Percentiles rank a stretch among this genome's conserved stretches.
These are phyloP conservation scores for Clanis bilineata DNA, from an alignment of 2,888 invertebrate species.

Conservation along the genomic window DNA sequence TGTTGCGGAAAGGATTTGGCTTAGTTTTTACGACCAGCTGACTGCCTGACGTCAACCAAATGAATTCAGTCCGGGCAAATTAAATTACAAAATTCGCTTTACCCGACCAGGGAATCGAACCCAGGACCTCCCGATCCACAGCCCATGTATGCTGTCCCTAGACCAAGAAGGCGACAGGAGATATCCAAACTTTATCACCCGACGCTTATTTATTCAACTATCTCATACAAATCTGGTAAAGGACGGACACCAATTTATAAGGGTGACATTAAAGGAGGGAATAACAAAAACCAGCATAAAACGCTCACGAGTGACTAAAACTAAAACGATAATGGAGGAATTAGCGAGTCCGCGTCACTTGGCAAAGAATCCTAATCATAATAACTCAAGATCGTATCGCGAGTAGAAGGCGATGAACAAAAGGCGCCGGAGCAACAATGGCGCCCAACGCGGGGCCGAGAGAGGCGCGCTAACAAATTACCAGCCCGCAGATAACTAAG, in stretches of 20 bases:
- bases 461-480: constrained; percentile 78
- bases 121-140: too few species aligned
- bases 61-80: too few species aligned
- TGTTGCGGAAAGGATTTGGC: too few species aligned
- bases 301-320: constrained; percentile 51
- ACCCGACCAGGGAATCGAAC: too few species aligned
- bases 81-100: too few species aligned
- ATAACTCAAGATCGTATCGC: constrained; percentile 81
- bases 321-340: constrained; percentile 73
- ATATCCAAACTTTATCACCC: too few species aligned
- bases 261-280: constrained; percentile 25
- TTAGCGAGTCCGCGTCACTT: constrained; percentile 76
- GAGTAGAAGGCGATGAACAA: constrained; percentile 76
- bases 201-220: background rate
- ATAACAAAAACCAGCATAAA: constrained; percentile 43
- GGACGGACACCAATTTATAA: constrained; percentile 26
- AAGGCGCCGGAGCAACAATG: constrained; percentile 77
- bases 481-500: constrained; percentile 79
- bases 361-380: constrained; percentile 81
- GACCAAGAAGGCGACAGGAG: too few species aligned
- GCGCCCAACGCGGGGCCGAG: constrained; percentile 68
- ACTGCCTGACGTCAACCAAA: too few species aligned
- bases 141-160: too few species aligned
- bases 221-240: constrained; percentile 20
- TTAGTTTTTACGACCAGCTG: too few species aligned